Evolutionary conservation across 2,113 vertebrate genomes (phyloP).

Genomic region (sheep (Ovis aries)): DNA sequence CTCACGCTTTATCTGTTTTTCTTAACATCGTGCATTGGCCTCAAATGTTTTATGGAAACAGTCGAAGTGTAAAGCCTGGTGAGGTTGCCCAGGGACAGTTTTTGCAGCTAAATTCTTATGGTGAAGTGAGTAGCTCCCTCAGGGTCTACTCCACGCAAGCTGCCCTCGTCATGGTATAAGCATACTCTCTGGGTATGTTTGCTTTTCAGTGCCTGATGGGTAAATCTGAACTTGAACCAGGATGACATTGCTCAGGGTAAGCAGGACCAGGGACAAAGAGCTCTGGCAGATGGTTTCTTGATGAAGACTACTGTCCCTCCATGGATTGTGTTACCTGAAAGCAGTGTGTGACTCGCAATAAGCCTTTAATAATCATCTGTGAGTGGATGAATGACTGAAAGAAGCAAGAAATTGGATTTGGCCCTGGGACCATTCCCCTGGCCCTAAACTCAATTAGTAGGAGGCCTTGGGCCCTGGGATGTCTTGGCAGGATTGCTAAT

Average conservation of each 20-base stretch:
- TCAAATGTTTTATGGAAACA: not conserved
- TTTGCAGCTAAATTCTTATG: not conserved
- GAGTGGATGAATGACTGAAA: not conserved
- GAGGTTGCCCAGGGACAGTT: not conserved
- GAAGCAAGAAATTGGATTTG: not conserved
- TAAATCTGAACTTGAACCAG: not conserved
- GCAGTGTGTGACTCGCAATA: not conserved
- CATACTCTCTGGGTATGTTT: not conserved
- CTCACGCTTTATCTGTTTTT: not conserved
- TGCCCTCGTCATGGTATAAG: rapidly evolving
- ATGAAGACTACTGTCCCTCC: not conserved
- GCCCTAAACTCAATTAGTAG: not conserved
- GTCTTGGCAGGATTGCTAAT: not conserved
- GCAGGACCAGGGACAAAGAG: too few relatives aligned
- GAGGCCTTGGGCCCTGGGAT: not conserved
- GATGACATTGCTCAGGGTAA: too few relatives aligned
- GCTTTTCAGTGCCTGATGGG: rapidly evolving
- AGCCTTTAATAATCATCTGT: not conserved
- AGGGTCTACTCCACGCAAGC: not conserved
- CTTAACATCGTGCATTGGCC: not conserved
- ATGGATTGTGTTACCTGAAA: not conserved
- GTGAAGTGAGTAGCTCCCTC: not conserved
- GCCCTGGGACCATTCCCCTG: too few relatives aligned
- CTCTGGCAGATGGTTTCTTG: not conserved
- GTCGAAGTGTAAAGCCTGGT: not conserved